Evolutionary conservation across 2,113 vertebrate species (phyloP), one percentile per base, ranked within the genome.

Genomic region (Herpetotheres cachinnans): DNA sequence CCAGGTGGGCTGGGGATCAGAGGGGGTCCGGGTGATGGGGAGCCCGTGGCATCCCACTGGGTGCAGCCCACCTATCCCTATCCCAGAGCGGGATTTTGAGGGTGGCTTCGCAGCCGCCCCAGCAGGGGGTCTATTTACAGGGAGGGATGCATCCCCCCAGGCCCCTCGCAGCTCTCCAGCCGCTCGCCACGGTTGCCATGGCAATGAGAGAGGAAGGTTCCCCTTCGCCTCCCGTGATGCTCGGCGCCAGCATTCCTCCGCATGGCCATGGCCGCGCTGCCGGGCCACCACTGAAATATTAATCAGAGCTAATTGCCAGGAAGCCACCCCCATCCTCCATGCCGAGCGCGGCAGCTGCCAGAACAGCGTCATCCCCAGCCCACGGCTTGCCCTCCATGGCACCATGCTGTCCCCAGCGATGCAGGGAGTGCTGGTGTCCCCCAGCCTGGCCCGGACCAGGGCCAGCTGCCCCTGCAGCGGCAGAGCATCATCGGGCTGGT

Each of bases 131-230:
- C 25, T 54, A 5, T 46, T 59, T 7, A 2, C 18, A 44, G 32
- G 44, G 18, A 25, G n/a, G 29, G 61, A 24, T 12, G 63, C 24
- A 58, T 19, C 27, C 56, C 69, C 66, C 49, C 49, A 38, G 65
- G 4, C 86, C 87, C 63, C 32, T 19, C 44, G 6, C 65, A 26
- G 58, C 72, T 76, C 83, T 69, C 38, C 92, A 85, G 70, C 54
- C 32, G 7, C 30, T 47, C 29, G 5, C 9, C 58, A 3, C 9
- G 2, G 95, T 97, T 96, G 95, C 96, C 93, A 96, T 95, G 95
- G 93, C 92, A 67, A 94, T 24, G 59, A 20, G 86, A 22, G 85
- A 90, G 84, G 88, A 67, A 81, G 94, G 93, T 17, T 91, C 86
- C 40, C 52, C 83, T 80, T 30, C 7, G 1, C 46, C 72, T 93